Conservation (phyloP, 1,140 invertebrate genomes). For the Lamellibrachia luymesi region DNA sequence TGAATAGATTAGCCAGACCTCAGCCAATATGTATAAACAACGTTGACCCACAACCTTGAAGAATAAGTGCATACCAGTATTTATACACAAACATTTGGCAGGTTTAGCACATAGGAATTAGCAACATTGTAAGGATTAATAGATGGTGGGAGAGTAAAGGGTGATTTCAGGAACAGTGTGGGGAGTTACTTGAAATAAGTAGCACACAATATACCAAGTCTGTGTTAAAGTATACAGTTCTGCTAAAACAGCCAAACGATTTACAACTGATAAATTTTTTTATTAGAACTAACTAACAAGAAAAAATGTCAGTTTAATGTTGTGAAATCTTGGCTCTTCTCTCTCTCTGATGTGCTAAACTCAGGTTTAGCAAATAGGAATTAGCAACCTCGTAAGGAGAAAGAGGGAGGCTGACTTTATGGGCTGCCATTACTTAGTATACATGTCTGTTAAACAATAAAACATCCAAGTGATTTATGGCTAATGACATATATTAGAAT, state of each 20-base stretch:
- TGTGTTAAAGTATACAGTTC: not conserved
- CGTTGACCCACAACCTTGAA: not conserved
- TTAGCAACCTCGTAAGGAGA: too few relatives aligned
- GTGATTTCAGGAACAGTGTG: too few relatives aligned
- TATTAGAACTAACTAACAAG: not conserved
- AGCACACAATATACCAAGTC: not conserved
- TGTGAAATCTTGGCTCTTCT: not conserved
- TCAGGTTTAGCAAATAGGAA: too few relatives aligned
- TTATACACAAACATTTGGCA: not conserved
- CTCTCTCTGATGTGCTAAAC: not conserved
- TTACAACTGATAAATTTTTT: not conserved
- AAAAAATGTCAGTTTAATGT: not conserved
- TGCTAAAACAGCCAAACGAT: not conserved
- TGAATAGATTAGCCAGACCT: not conserved
- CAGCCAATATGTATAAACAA: not conserved
- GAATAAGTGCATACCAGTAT: not conserved
- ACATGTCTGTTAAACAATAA: too few relatives aligned
- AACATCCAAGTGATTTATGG: too few relatives aligned
- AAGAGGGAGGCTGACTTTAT: too few relatives aligned
- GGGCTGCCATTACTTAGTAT: too few relatives aligned
- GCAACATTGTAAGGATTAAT: not conserved
- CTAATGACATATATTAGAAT: too few relatives aligned
- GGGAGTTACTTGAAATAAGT: not conserved
- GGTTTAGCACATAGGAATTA: not conserved
- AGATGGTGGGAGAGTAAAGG: too few relatives aligned